Base-by-base conservation (phyloP, 2,888 invertebrate species). In the Agriopis marginaria region DNA sequence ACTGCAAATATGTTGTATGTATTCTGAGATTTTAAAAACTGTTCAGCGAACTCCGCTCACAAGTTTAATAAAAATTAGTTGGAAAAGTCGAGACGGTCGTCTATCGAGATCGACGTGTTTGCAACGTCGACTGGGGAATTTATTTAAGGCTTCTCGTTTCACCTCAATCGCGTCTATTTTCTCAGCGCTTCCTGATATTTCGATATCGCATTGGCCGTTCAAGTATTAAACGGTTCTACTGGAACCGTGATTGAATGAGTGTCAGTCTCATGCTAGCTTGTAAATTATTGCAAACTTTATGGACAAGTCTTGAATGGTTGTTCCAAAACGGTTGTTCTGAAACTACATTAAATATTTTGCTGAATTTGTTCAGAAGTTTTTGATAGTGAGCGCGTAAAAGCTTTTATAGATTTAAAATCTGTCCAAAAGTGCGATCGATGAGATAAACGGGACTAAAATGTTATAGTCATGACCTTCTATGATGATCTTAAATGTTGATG, bases 1-100 rank as follows among this genome's bases (percentile, higher is more conserved):
- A 82, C 77, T 82, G 86, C 79, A 86, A 89, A 88, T 86, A 86
- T 80, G 84, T 78, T 84, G 85, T 83, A 85, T 83, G 75, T 81
- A 78, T 79, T 77, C 77, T 50, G 51, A 80, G 78, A 86, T 84
- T 79, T 79, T 79, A 79, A 78, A 75, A 75, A 77, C 73, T 70
- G 76, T 78, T 75, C 63, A 78, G 75, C 68, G 72, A 82, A 81
- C 77, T 85, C 79, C 68, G 73, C 77, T 79, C 69, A 50, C 67
- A 72, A 80, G 82, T 79, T 83, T 86, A 83, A 82, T 83, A 84
- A 83, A 83, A 86, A 86, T 83, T 86, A 82, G 82, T 85, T 84
- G 76, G 71, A 68, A 84, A 83, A 78, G 82, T 72, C 56, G 61
- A 58, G 56, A 58, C 63, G 55, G 63, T 65, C 62, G 70, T 78